These are phyloP conservation scores for Furnarius figulus DNA, from an alignment of 2,113 vertebrate species.

Conservation along the genomic window DNA sequence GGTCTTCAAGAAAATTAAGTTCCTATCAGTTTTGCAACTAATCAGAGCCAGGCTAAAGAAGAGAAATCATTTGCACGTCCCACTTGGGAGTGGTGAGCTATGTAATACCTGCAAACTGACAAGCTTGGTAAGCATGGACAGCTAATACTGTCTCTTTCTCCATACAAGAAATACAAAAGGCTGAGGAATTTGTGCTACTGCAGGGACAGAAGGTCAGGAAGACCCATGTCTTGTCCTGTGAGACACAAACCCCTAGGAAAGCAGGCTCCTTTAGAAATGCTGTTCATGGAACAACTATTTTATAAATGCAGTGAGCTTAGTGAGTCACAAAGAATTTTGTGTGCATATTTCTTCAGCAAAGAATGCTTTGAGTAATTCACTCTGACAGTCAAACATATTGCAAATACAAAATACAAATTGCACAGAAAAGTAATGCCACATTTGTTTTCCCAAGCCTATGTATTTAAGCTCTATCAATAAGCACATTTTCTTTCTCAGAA, in stretches of 20 bases:
- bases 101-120: neutral
- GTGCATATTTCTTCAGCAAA: neutral
- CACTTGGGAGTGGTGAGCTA: neutral
- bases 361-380: neutral
- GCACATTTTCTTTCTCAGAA: neutral
- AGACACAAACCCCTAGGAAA: neutral
- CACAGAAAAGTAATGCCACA: neutral
- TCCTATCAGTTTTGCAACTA: slow-evolving; percentile 40
- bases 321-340: neutral
- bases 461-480: neutral
- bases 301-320: neutral
- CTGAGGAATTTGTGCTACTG: neutral
- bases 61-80: neutral
- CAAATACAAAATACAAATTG: neutral
- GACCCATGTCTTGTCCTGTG: neutral
- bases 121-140: neutral
- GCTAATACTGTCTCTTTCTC: neutral
- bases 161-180: neutral
- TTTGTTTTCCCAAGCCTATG: neutral
- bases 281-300: neutral
- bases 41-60: slow-evolving; percentile 10
- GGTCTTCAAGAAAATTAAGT: slow-evolving; percentile 51
- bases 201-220: neutral
- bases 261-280: neutral
- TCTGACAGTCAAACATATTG: neutral